Evolutionary conservation across 1,140 invertebrate species (phyloP), one percentile per base, ranked within the genome.

Genomic region (Parasteatoda tepidariorum): DNA sequence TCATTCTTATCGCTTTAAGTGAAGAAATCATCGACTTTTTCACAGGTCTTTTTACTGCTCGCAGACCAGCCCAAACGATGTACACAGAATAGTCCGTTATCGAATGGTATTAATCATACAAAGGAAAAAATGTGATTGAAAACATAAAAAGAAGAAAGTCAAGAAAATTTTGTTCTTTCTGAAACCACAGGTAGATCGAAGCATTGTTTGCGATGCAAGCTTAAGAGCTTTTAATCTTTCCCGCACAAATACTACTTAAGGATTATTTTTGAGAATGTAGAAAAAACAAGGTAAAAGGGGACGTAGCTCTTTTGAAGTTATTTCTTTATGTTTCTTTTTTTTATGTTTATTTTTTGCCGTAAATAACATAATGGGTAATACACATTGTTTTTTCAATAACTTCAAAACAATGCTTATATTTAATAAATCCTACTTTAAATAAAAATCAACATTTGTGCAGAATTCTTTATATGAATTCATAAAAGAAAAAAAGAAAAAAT

Each of bases 1-100:
- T 78, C 74, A 78, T 78, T 64, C 74, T 78, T 78, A 78, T 78
- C 74, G 22, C 74, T 64, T 78, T 48, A 64, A 78, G 74, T 78
- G 74, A 78, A 66, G 74, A 66, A 64, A 78, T 78, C 34, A 78
- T 64, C 59, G 74, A n/a, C 34, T 74, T 75, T 78, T 78, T 54
- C 61, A 41, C 55, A 48, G 48, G 74, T n/a, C 41, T 78, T 64
- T 78, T 54, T 41, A 61, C 33, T 74, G 55, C 71, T 61, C 41
- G 15, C 54, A 64, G 59, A 57, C 26, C 74, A 31, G 34, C 74
- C 74, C 61, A 48, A 78, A 78, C 33, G 74, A 78, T 78, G 74
- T 78, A 61, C 57, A 31, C 74, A 66, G 59, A 22, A 28, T 48
- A 78, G 55, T 31, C 57, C 41, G 33, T 75, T 75, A 75, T 75